These are phyloP conservation scores for Siniperca scherzeri DNA, from an alignment of 2,797 vertebrate species.

Conservation along the genomic window DNA sequence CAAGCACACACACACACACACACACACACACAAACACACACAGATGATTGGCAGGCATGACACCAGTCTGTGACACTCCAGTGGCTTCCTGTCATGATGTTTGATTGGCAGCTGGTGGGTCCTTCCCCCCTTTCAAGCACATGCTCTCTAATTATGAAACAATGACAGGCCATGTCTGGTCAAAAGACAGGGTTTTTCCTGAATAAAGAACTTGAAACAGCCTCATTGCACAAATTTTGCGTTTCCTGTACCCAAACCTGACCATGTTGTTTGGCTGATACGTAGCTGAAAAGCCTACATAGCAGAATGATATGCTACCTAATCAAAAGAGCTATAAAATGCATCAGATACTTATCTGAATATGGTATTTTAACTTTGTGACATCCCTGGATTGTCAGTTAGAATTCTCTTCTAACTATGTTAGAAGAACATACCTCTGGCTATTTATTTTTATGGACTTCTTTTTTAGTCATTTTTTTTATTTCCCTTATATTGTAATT, in stretches of 20 bases:
- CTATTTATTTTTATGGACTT: neutral
- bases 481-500: too few species aligned
- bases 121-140: constrained; percentile 60
- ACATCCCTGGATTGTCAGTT: neutral
- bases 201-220: constrained; percentile 12
- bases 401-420: neutral
- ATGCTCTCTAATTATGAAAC: constrained; percentile 81
- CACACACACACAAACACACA: neutral
- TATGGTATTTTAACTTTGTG: neutral
- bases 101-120: constrained; percentile 74
- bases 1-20: neutral
- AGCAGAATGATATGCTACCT: neutral
- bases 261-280: neutral
- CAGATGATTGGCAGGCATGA: constrained; percentile 74
- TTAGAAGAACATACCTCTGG: neutral
- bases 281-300: neutral
- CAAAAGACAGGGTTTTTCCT: constrained; percentile 28
- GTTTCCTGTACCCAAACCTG: neutral
- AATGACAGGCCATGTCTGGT: constrained; percentile 67
- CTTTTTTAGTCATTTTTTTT: neutral
- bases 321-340: neutral
- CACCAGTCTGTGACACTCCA: constrained; percentile 78
- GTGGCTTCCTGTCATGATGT: constrained; percentile 80
- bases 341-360: neutral
- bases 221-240: neutral